phyloP scores from a whole-genome alignment of 2,888 invertebrate genomes.

The Pandemis corylana region DNA sequence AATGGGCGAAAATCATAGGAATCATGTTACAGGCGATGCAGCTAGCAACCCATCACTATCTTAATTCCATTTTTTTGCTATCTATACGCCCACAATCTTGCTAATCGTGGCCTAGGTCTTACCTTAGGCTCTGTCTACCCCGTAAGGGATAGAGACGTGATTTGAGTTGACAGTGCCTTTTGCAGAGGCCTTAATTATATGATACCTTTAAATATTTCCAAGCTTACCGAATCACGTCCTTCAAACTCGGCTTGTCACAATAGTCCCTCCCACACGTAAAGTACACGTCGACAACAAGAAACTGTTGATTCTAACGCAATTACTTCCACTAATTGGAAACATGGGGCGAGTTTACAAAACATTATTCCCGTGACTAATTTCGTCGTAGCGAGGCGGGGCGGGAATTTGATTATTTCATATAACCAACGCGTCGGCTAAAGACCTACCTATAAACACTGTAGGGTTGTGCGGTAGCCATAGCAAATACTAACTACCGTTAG shows the following conservation, averaged over 20 bases:
- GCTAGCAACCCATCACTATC: too few relatives aligned
- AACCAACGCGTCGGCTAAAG: slow-evolving; percentile 22
- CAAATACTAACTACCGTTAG: too few relatives aligned
- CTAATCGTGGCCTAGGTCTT: too few relatives aligned
- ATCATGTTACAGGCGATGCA: too few relatives aligned
- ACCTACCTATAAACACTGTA: not conserved
- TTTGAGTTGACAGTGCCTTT: too few relatives aligned
- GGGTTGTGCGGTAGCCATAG: too few relatives aligned
- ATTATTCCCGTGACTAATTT: slow-evolving; percentile 52
- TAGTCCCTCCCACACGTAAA: slow-evolving; percentile 6
- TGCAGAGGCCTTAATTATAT: too few relatives aligned
- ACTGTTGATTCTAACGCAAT: slow-evolving; percentile 57
- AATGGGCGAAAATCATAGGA: too few relatives aligned
- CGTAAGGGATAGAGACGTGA: too few relatives aligned
- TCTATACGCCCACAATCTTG: too few relatives aligned
- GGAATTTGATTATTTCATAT: slow-evolving; percentile 39
- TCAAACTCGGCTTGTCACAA: slow-evolving; percentile 20
- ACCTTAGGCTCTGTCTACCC: too few relatives aligned
- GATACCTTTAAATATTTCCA: not conserved
- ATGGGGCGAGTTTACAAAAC: slow-evolving; percentile 57
- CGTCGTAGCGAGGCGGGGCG: slow-evolving; percentile 31
- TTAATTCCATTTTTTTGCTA: too few relatives aligned
- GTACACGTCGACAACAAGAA: slow-evolving; percentile 38
- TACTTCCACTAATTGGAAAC: slow-evolving; percentile 54
- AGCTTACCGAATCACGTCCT: not conserved